A percentile compares a stretch with the other conserved stretches of the same genome.
phyloP scores from a whole-genome alignment of 1,140 invertebrate species.

The Akabosia matsudoensis region DNA sequence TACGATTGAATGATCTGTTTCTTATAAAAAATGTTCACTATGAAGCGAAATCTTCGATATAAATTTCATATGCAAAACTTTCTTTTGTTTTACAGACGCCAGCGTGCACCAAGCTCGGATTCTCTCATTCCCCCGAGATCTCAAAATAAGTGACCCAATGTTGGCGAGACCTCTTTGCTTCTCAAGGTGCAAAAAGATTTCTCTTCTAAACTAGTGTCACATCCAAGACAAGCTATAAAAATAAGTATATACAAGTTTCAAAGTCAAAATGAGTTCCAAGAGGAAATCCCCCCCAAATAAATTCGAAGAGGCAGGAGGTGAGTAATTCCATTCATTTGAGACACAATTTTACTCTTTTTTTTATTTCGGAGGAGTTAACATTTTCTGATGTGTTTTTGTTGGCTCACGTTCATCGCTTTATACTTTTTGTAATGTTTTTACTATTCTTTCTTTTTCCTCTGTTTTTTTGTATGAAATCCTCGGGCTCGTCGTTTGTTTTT shows the following conservation, averaged over 20 bases:
- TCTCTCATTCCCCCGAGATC: background rate
- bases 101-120: background rate
- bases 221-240: too few species aligned
- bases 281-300: constrained; percentile 47
- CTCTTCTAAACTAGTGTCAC: too few species aligned
- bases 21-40: too few species aligned
- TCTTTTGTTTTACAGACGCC: background rate
- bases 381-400: background rate
- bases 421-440: background rate
- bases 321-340: background rate
- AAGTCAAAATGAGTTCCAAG: constrained; percentile 44
- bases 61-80: too few species aligned
- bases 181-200: too few species aligned
- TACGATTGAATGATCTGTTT: too few species aligned
- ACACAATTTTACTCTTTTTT: background rate
- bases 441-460: background rate
- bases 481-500: too few species aligned
- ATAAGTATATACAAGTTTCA: background rate
- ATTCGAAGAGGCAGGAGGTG: constrained; percentile 41
- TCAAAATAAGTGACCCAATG: background rate
- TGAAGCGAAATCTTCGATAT: too few species aligned
- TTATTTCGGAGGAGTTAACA: background rate
- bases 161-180: too few species aligned
- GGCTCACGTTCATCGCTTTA: background rate
- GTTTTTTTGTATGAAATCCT: background rate